These are phyloP conservation scores for Mallotus villosus DNA, from an alignment of 2,797 vertebrate genomes.

Conservation along the genomic window DNA sequence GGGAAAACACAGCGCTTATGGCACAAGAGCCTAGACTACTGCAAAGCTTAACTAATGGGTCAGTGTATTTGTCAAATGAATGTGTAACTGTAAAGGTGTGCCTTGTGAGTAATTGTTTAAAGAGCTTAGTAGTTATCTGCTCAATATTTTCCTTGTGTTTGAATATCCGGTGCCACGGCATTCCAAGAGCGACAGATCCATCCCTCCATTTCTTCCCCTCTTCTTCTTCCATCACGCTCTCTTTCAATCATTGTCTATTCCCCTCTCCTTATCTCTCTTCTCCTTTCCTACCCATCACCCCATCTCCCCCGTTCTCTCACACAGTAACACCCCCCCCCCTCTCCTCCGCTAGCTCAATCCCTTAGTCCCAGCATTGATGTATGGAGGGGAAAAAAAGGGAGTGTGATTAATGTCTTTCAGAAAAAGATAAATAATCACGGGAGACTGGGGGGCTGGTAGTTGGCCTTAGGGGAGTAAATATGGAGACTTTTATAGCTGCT, in stretches of 20 bases:
- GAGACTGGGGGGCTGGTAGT: constrained; percentile 76
- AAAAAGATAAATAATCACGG: constrained; percentile 79
- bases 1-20: too few species aligned
- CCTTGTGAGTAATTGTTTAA: too few species aligned
- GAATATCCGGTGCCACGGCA: constrained; percentile 53
- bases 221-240: constrained; percentile 46
- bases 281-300: constrained; percentile 48
- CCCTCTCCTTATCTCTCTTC: constrained; percentile 68
- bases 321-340: background rate
- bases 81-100: too few species aligned
- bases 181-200: constrained; percentile 34
- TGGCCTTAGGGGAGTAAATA: constrained; percentile 80
- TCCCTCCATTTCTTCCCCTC: constrained; percentile 48
- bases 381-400: constrained; percentile 40
- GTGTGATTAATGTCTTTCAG: constrained; percentile 76
- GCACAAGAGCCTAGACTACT: too few species aligned
- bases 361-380: constrained; percentile 50
- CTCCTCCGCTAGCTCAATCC: background rate
- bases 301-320: constrained; percentile 42
- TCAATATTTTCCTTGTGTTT: constrained; percentile 15
- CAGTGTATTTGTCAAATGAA: too few species aligned
- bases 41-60: too few species aligned
- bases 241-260: background rate
- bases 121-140: too few species aligned
- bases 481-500: constrained; percentile 78